Percentiles rank a stretch among this genome's conserved stretches.
Evolutionary conservation across 1,140 invertebrate species (phyloP).

Genomic region (Drosophila ambigua): DNA sequence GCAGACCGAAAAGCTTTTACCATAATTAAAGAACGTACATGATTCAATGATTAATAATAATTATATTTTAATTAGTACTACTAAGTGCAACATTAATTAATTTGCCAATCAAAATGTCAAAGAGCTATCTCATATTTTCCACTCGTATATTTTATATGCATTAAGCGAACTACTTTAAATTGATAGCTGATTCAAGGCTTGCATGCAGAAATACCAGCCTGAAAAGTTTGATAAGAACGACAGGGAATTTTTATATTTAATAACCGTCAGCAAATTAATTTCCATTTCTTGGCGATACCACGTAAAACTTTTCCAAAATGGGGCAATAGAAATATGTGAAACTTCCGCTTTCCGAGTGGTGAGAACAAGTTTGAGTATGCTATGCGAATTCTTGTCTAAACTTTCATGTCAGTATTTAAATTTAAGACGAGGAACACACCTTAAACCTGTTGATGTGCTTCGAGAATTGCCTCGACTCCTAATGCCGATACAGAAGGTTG

Average conservation of each 20-base stretch:
- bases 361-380: constrained; percentile 10
- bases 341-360: constrained; percentile 7
- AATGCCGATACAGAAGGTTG: neutral
- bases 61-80: no score
- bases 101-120: no score
- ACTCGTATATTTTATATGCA: no score
- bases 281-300: constrained; percentile 16
- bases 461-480: neutral
- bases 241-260: constrained; percentile 38
- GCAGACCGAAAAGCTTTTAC: no score
- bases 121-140: no score
- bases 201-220: no score
- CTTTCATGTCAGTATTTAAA: constrained; percentile 65
- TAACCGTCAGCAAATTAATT: constrained; percentile 43
- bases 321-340: constrained; percentile 1
- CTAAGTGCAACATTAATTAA: no score
- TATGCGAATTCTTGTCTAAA: constrained; percentile 52
- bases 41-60: no score
- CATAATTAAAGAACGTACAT: no score
- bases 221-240: no score
- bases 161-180: no score
- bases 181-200: no score
- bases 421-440: constrained; percentile 59
- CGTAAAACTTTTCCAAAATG: constrained; percentile 22
- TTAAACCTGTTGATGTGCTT: constrained; percentile 1